Percentiles rank a stretch among this genome's conserved stretches.
Conservation (phyloP, 2,113 vertebrate species). For the Gila orcuttii region DNA sequence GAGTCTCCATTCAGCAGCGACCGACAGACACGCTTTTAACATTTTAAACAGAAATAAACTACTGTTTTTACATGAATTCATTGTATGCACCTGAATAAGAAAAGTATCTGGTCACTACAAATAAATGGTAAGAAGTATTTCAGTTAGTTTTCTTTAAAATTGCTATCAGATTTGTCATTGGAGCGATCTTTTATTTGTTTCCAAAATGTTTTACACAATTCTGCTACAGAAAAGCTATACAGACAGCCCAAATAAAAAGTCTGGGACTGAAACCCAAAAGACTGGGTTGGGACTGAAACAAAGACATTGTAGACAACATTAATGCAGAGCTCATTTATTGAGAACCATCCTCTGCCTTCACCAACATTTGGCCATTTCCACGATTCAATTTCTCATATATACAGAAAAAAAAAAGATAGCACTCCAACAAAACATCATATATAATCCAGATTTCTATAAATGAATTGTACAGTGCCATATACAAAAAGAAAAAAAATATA, state of each 20-base stretch:
- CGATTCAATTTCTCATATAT: neutral
- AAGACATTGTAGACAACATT: neutral
- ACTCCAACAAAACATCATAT: slow-evolving; percentile 4
- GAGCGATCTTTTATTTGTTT: neutral
- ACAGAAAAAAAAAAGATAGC: neutral
- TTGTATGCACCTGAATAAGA: neutral
- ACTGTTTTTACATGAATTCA: neutral
- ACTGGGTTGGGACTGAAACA: too few relatives aligned
- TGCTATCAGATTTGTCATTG: neutral
- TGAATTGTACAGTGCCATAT: neutral
- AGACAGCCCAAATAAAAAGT: neutral
- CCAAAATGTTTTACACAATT: neutral
- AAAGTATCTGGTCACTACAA: neutral
- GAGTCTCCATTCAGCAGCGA: neutral
- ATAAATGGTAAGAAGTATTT: neutral
- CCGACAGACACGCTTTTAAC: neutral
- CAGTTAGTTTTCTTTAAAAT: neutral
- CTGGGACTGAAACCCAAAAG: neutral
- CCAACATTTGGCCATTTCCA: slow-evolving; percentile 13
- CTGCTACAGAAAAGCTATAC: neutral
- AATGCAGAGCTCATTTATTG: slow-evolving; percentile 44
- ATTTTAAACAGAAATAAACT: slow-evolving; percentile 21
- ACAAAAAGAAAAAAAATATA: slow-evolving; percentile 58
- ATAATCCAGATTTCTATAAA: slow-evolving; percentile 5
- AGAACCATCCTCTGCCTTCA: neutral